These are phyloP conservation scores for Epirrhoe tristata DNA, from an alignment of 2,888 invertebrate species.

Conservation along the genomic window DNA sequence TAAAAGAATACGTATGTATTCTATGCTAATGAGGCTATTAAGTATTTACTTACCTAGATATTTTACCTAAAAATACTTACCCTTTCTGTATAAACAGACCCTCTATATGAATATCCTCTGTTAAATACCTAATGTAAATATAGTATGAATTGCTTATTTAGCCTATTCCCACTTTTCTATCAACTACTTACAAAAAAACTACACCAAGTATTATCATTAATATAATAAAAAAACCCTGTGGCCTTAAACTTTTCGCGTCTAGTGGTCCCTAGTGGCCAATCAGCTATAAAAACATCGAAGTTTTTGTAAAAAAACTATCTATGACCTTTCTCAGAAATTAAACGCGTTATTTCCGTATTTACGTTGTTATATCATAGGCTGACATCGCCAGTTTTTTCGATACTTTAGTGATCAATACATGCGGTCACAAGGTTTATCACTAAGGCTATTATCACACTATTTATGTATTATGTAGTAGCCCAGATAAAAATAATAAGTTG, in stretches of 20 bases:
- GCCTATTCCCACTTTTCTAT: not conserved
- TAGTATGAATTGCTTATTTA: not conserved
- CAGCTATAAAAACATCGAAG: not conserved
- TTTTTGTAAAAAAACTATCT: constrained; percentile 7
- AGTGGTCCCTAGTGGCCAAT: not conserved
- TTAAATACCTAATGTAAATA: too few relatives aligned
- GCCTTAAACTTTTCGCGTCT: not conserved
- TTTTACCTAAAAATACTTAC: too few relatives aligned
- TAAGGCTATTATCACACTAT: too few relatives aligned
- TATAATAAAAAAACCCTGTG: not conserved
- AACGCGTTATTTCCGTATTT: constrained; percentile 8
- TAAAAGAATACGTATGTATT: too few relatives aligned
- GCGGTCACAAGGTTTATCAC: not conserved
- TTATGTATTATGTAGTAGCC: too few relatives aligned
- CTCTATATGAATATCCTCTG: too few relatives aligned
- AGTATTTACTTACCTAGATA: too few relatives aligned
- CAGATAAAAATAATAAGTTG: too few relatives aligned
- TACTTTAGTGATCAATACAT: not conserved
- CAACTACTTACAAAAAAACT: not conserved
- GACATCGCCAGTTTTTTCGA: not conserved
- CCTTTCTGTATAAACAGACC: too few relatives aligned
- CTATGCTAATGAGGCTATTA: too few relatives aligned
- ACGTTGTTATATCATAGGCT: not conserved
- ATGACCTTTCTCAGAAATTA: not conserved
- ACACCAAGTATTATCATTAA: not conserved